Evolutionary conservation across 2,113 vertebrate genomes (phyloP), one percentile per base, ranked within the genome.

Genomic region (Myotis yumanensis): DNA sequence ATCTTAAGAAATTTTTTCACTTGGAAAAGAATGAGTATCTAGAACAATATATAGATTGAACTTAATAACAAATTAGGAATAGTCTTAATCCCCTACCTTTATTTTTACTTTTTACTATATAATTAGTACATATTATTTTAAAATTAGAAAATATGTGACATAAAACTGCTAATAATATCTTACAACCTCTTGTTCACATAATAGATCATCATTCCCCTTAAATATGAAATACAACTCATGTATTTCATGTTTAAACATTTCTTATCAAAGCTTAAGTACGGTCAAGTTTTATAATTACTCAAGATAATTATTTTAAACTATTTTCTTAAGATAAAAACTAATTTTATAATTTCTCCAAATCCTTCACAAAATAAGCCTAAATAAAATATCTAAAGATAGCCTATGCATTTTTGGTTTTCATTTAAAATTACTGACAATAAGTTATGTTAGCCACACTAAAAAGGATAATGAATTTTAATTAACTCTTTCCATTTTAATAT

Each of bases 361-460:
- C 25, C 37, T 95, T 89, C 15, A 91, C 4, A 90, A 80, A 86
- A 75, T 52, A 88, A 90, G 15, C 1, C 28, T 80, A 90, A 83
- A 28, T 86, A 95, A 72, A 93, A 92, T 25, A 9, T 51, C 12
- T 48, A 52, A 48, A 83, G 15, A 69, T 18, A 79, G 51, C 6
- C n/a, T 71, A 75, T 48, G 1, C 1, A 64, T 73, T 97, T 92
- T 86, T 32, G 23, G 4, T 85, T 93, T 91, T 79, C 54, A 91
- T 37, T 72, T 92, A 84, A 75, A 95, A 90, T 94, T 92, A 69
- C 7, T 43, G 28, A 22, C 32, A 91, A 77, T 89, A 89, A 89
- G 43, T 95, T 8, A 82, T 30, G 79, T 80, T 28, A 94, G 17
- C n/a, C 43, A 54, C 54, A 93, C 3, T 69, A 79, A 84, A 72